Base-by-base conservation (phyloP, 1,140 invertebrate species). In the Drosophila jambulina region DNA sequence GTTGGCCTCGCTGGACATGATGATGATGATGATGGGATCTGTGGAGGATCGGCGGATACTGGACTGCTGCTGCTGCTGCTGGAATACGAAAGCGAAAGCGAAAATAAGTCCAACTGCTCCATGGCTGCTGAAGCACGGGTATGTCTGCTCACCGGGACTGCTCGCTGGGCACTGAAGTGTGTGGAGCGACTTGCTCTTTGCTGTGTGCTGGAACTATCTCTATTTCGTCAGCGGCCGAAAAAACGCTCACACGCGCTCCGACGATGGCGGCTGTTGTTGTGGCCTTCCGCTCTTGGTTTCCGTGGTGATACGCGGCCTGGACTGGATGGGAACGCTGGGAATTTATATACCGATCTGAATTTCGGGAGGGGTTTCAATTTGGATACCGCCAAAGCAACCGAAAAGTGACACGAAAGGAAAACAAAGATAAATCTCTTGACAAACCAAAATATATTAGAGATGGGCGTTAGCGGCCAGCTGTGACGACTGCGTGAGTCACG, bases 1-100 rank as follows among this genome's bases (percentile, higher is more conserved):
- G 25, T 80, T 71, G 6, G 82, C 72, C 27, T 90, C 84, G 32
- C 40, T 60, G 27, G 85, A 84, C 84, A 87, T 87, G 43, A 17
- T 51, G 27, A 17, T 43, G 46, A 19, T 51, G 48, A 6, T 5
- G 48, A 51, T 51, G 27, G 25, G 32, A 23, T 32, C 38, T n/a
- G 19, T 8, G 65, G 45, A 19, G 32, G 36, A 32, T 27, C 29
- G 42, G 42, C 42, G 38, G 38, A 43, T 42, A 56, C 34, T n/a
- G 53, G 53, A 19, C 46, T 63, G 64, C 42, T 46, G 45, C 56
- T 72, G 63, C 59, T 49, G 27, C 46, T 68, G 17, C 2, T 25
- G 19, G 21, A 25, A n/a, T 17, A 19, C n/a, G 12, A 53, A 32
- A 32, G 21, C 6, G 7, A n/a, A 27, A 27, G n/a, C 9, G 10